A percentile compares a stretch with the other conserved stretches of the same genome.
phyloP scores from a whole-genome alignment of 2,797 vertebrate genomes.

The Trematomus bernacchii region DNA sequence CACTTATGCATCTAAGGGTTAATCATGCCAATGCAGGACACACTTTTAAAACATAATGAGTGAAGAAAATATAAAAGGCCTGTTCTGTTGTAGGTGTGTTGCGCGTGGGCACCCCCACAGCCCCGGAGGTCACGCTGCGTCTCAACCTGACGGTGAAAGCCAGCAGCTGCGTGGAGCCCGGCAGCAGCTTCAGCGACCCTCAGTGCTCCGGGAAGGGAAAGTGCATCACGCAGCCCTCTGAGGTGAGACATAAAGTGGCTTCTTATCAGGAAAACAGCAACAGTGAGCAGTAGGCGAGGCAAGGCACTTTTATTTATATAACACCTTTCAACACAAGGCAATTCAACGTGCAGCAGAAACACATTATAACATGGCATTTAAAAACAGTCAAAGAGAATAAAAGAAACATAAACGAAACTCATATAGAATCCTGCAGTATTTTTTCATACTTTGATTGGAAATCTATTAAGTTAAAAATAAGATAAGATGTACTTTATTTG shows the following conservation, averaged over 20 bases:
- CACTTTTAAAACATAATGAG: neutral
- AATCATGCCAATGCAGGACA: no score
- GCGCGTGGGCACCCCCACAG: slow-evolving; percentile 72
- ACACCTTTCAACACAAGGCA: no score
- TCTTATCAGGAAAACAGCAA: neutral
- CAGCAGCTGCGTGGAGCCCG: slow-evolving; percentile 89
- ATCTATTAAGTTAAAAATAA: neutral
- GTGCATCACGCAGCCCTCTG: slow-evolving; percentile 90
- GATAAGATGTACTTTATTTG: no score
- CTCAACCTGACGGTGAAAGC: slow-evolving; percentile 93
- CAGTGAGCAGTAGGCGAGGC: no score
- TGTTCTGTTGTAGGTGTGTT: slow-evolving; percentile 82
- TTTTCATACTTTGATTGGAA: neutral
- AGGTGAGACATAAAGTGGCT: slow-evolving; percentile 83
- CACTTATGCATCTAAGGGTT: no score
- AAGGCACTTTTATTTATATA: no score
- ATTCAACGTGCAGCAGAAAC: no score
- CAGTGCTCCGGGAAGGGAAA: slow-evolving; percentile 94
- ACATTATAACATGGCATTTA: no score
- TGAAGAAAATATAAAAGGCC: neutral
- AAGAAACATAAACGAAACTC: no score
- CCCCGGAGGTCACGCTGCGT: slow-evolving; percentile 91
- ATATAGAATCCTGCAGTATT: neutral
- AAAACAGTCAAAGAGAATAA: no score
- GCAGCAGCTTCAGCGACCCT: slow-evolving; percentile 83